Conservation (phyloP, 37 sponge, comb jelly and placozoan genomes). For the Beroe forskalii region DNA sequence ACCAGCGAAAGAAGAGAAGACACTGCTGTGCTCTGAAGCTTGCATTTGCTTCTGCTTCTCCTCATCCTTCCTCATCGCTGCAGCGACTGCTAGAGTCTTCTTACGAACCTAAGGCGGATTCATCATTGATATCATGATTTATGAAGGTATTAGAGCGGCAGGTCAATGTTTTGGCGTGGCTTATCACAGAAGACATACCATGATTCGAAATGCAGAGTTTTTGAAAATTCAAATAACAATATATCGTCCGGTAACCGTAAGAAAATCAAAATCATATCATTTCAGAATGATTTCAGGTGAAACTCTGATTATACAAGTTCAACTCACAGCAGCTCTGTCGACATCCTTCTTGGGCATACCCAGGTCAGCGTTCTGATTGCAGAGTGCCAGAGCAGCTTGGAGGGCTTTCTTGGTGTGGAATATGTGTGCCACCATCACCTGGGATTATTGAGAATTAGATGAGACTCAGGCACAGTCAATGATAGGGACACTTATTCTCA, state of each 20-base stretch:
- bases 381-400: constrained; percentile 17
- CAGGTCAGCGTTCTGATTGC: constrained; percentile 38
- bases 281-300: no score
- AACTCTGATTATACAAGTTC: no score
- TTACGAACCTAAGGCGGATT: constrained; percentile 23
- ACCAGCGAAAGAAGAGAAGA: constrained; percentile 58
- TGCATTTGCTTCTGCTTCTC: constrained; percentile 65
- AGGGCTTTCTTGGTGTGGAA: constrained; percentile 53
- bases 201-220: no score
- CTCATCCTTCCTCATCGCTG: constrained; percentile 64
- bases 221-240: no score
- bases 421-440: constrained; percentile 61
- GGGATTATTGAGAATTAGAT: background rate
- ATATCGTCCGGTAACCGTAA: no score
- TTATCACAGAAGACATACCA: no score
- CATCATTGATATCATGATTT: no score
- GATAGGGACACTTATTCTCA: no score
- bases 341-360: constrained; percentile 61
- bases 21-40: constrained; percentile 61
- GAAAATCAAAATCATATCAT: no score
- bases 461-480: background rate
- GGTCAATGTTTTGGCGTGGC: no score
- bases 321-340: constrained; percentile 30
- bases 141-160: no score
- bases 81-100: constrained; percentile 56